Evolutionary conservation across 2,797 vertebrate species (phyloP).

Genomic region (Tachyglossus aculeatus): DNA sequence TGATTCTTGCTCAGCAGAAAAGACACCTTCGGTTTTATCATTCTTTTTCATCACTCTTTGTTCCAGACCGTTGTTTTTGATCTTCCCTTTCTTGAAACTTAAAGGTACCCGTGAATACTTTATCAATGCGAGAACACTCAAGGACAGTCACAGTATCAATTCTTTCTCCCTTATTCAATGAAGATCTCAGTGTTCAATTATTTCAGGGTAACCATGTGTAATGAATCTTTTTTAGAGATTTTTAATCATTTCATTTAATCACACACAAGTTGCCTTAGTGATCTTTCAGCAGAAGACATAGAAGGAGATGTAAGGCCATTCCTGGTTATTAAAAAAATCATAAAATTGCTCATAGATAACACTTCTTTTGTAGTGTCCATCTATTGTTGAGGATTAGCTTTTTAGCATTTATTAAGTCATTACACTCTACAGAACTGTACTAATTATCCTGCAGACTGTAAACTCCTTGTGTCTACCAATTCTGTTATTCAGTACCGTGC

Average conservation of each 20-base stretch:
- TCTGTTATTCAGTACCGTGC: no score
- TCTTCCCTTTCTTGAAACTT: constrained; percentile 12
- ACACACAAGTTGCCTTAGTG: constrained; percentile 12
- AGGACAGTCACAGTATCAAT: constrained; percentile 4
- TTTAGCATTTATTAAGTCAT: no score
- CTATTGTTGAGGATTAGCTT: no score
- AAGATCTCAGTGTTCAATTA: constrained; percentile 23
- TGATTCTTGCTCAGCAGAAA: background rate
- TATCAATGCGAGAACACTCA: constrained; percentile 11
- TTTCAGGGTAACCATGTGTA: background rate
- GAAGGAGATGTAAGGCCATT: constrained; percentile 17
- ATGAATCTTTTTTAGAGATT: background rate
- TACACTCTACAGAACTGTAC: no score
- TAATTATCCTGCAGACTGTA: no score
- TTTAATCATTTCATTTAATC: background rate
- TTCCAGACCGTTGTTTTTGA: background rate
- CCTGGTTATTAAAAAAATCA: constrained; percentile 14
- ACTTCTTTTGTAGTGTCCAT: no score
- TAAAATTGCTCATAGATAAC: no score
- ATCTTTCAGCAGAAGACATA: background rate
- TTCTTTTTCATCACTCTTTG: background rate
- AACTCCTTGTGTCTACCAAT: no score
- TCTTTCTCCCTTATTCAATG: constrained; percentile 20
- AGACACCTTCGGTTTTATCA: background rate
- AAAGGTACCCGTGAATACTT: constrained; percentile 2